Evolutionary conservation across 2,113 vertebrate genomes (phyloP).

Genomic region (Rostratula benghalensis): DNA sequence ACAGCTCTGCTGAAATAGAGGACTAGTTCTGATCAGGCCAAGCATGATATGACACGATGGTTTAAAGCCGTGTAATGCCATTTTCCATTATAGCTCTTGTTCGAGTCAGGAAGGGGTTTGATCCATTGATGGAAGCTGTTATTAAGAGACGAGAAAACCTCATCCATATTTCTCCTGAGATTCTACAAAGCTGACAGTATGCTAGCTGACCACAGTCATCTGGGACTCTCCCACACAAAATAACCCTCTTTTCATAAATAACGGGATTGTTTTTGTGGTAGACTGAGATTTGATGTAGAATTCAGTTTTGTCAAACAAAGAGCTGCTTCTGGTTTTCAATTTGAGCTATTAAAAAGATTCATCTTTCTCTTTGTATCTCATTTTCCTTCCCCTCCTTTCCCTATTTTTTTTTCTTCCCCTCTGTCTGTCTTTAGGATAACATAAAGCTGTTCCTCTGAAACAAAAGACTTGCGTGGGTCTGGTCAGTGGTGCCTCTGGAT

Average conservation of each 20-base stretch:
- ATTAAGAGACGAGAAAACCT: constrained; percentile 15
- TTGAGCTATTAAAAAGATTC: constrained; percentile 33
- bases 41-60: background rate
- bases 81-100: constrained; percentile 37
- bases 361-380: constrained; percentile 19
- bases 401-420: background rate
- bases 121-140: constrained; percentile 51
- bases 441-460: constrained; percentile 26
- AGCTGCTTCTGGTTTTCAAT: constrained; percentile 33
- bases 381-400: background rate
- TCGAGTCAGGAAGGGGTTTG: background rate
- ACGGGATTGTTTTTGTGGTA: background rate
- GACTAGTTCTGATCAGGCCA: background rate
- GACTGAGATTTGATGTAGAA: constrained; percentile 49
- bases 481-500: constrained; percentile 14
- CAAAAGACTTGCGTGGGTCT: background rate
- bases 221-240: constrained; percentile 33
- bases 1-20: background rate
- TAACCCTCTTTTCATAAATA: constrained; percentile 53
- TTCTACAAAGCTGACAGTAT: constrained; percentile 12
- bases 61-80: constrained; percentile 17
- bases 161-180: constrained; percentile 56
- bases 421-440: background rate
- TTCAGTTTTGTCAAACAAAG: constrained; percentile 34
- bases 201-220: constrained; percentile 28